Percentiles rank a stretch among this genome's conserved stretches.
phyloP scores from a whole-genome alignment of 2,888 invertebrate genomes.

The Orthosia gracilis region DNA sequence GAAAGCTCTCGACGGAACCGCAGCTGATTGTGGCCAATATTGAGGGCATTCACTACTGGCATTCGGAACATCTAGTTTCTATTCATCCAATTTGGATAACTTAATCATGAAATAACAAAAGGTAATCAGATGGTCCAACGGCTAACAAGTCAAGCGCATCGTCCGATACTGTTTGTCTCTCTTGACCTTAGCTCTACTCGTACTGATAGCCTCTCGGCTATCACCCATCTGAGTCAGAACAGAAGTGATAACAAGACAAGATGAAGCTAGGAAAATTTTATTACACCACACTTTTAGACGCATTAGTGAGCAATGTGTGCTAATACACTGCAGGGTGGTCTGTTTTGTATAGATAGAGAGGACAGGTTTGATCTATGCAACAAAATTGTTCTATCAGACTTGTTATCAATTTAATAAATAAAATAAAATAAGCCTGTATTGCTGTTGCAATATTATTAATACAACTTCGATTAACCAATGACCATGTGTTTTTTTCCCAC shows the following conservation, averaged over 20 bases:
- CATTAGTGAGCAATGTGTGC: neutral
- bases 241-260: constrained; percentile 20
- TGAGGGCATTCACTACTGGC: neutral
- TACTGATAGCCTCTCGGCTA: constrained; percentile 51
- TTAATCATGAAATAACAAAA: constrained; percentile 4
- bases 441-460: no score
- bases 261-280: constrained; percentile 44
- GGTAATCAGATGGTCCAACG: constrained; percentile 9
- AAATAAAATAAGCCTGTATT: no score
- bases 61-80: neutral
- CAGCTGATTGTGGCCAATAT: neutral
- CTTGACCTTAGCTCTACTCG: constrained; percentile 40
- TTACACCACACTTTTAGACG: constrained; percentile 3
- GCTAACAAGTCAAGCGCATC: constrained; percentile 18
- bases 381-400: neutral
- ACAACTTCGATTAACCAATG: no score
- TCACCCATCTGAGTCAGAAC: constrained; percentile 54
- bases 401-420: no score
- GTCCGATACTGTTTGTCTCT: constrained; percentile 33
- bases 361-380: neutral
- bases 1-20: no score
- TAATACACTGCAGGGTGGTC: neutral
- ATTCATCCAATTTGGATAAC: neutral
- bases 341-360: neutral
- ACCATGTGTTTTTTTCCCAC: no score